These are phyloP conservation scores for Geodia barretti DNA, from an alignment of 37 sponge, comb jelly and placozoan genomes.

Conservation along the genomic window DNA sequence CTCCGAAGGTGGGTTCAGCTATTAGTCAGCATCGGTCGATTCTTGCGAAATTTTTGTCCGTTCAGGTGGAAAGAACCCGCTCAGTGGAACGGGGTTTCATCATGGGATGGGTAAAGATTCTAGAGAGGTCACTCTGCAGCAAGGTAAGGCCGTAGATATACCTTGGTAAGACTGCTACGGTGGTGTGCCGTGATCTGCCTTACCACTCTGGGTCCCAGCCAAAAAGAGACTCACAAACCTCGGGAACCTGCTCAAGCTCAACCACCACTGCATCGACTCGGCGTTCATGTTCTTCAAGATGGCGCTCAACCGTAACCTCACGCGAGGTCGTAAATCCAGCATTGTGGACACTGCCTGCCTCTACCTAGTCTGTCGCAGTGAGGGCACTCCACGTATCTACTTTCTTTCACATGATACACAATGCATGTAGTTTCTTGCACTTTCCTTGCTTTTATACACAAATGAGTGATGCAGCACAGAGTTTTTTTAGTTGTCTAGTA, in stretches of 20 bases:
- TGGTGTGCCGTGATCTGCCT: not conserved
- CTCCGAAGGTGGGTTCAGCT: slow-evolving; percentile 69
- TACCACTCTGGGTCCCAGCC: slow-evolving; percentile 35
- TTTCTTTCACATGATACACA: not conserved
- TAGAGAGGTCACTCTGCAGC: slow-evolving; percentile 77
- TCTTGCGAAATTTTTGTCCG: too few relatives aligned
- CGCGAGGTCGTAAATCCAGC: slow-evolving; percentile 80
- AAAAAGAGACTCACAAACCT: slow-evolving; percentile 72
- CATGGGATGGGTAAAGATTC: slow-evolving; percentile 82
- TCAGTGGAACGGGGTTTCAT: slow-evolving; percentile 62
- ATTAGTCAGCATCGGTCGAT: not conserved
- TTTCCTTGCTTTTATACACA: not conserved
- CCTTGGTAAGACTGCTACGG: not conserved
- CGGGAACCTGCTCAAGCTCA: slow-evolving; percentile 84
- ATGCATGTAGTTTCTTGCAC: not conserved
- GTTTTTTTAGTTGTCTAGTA: not conserved
- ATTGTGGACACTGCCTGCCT: slow-evolving; percentile 94
- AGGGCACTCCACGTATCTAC: slow-evolving; percentile 97
- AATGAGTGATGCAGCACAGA: not conserved
- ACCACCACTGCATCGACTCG: slow-evolving; percentile 94
- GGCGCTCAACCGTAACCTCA: slow-evolving; percentile 85
- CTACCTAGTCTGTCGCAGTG: slow-evolving; percentile 97
- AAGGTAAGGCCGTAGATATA: slow-evolving; percentile 75
- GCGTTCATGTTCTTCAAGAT: slow-evolving; percentile 98
- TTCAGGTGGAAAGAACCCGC: slow-evolving; percentile 28